Evolutionary conservation across 2,113 vertebrate genomes (phyloP).

Genomic region (Dromas ardeola): DNA sequence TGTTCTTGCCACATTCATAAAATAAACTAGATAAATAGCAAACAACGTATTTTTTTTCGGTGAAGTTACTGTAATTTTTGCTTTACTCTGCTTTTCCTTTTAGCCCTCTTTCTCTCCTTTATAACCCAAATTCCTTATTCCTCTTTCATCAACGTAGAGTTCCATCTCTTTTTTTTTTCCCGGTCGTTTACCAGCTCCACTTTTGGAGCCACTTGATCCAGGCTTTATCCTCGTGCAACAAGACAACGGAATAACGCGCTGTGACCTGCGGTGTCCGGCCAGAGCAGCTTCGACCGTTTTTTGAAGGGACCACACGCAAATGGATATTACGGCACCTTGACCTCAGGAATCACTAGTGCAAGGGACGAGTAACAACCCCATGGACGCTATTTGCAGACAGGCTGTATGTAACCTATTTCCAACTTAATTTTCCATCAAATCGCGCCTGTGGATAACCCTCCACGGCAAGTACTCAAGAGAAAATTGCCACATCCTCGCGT

Average conservation of each 20-base stretch:
- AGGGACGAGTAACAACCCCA: not conserved
- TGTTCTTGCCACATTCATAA: not conserved
- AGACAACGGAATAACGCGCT: too few species aligned
- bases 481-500: not conserved
- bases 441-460: rapidly evolving
- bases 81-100: not conserved
- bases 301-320: not conserved
- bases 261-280: rapidly evolving
- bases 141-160: too few species aligned
- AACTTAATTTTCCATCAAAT: not conserved
- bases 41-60: not conserved
- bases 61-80: not conserved
- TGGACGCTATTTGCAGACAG: too few species aligned
- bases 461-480: not conserved
- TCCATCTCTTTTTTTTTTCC: too few species aligned
- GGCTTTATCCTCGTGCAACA: rapidly evolving
- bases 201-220: not conserved
- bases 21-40: not conserved
- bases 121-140: not conserved
- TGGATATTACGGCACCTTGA: rapidly evolving
- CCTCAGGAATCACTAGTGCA: not conserved
- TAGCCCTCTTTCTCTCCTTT: not conserved
- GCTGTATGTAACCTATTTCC: not conserved
- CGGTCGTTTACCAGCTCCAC: rapidly evolving
- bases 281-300: too few species aligned